phyloP scores from a whole-genome alignment of 2,888 invertebrate species.

The Pegoplata infirma region DNA sequence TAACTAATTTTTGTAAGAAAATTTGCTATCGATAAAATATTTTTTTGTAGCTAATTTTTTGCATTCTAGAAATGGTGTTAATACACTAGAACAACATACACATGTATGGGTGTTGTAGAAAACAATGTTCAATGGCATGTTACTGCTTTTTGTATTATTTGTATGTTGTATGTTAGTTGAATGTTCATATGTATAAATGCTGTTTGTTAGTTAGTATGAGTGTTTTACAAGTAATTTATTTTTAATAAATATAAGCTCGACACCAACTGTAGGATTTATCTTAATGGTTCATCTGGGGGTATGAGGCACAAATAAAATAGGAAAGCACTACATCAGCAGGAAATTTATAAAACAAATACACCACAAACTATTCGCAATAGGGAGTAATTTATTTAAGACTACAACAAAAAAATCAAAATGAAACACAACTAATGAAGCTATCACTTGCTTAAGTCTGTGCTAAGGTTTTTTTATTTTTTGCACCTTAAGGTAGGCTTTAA shows the following conservation, averaged over 20 bases:
- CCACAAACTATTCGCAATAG: background rate
- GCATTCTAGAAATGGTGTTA: background rate
- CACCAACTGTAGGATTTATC: constrained; percentile 61
- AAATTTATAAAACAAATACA: background rate
- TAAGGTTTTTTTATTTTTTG: too few relatives aligned
- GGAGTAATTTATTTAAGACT: too few relatives aligned
- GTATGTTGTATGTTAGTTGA: background rate
- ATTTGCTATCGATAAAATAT: too few relatives aligned
- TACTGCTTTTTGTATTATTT: constrained; percentile 38
- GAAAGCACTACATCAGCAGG: background rate
- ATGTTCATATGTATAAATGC: background rate
- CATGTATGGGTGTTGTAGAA: constrained; percentile 6
- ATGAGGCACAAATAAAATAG: constrained; percentile 7
- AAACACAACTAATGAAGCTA: too few relatives aligned
- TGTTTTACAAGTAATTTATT: constrained; percentile 61
- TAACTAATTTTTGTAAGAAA: too few relatives aligned
- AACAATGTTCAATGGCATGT: constrained; percentile 38
- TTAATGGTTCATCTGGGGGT: constrained; percentile 60
- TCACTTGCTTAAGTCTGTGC: too few relatives aligned
- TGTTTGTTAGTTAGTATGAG: constrained; percentile 27
- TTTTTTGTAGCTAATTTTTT: too few relatives aligned
- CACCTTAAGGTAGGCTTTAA: too few relatives aligned
- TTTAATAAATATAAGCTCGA: constrained; percentile 60
- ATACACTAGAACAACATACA: background rate
- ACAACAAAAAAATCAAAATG: background rate